Conservation (phyloP, 2,113 vertebrate species). For the Piprites chloris region DNA sequence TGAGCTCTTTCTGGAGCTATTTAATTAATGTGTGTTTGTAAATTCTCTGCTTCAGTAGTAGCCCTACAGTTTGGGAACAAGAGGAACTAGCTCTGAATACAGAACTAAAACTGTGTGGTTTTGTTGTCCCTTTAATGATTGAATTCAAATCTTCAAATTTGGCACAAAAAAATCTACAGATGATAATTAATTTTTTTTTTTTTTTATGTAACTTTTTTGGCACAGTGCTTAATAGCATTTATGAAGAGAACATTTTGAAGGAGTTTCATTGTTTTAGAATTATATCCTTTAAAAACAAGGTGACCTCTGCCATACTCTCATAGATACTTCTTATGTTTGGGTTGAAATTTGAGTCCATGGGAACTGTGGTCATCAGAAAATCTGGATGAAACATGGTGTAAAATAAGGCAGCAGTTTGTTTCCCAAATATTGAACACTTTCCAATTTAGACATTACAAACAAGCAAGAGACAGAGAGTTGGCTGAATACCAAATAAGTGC, state of each 20-base stretch:
- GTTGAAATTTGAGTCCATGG: background rate
- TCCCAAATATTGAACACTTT: background rate
- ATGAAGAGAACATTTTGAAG: background rate
- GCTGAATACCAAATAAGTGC: background rate
- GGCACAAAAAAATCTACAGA: background rate
- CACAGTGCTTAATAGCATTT: background rate
- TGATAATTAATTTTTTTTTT: background rate
- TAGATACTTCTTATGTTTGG: background rate
- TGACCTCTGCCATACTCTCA: background rate
- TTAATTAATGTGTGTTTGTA: background rate
- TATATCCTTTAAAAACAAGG: background rate
- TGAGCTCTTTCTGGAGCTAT: background rate
- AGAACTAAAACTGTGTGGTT: background rate
- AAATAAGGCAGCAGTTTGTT: background rate
- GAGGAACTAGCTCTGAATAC: background rate
- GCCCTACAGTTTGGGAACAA: background rate
- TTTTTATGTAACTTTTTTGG: background rate
- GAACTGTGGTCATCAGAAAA: background rate
- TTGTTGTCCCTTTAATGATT: background rate
- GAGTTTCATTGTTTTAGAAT: background rate
- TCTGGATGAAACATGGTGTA: background rate
- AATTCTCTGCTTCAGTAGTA: background rate
- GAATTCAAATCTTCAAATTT: background rate
- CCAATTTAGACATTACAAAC: background rate
- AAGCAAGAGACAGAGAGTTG: background rate